phyloP scores from a whole-genome alignment of 2,113 vertebrate genomes.

The Trachemys scripta region DNA sequence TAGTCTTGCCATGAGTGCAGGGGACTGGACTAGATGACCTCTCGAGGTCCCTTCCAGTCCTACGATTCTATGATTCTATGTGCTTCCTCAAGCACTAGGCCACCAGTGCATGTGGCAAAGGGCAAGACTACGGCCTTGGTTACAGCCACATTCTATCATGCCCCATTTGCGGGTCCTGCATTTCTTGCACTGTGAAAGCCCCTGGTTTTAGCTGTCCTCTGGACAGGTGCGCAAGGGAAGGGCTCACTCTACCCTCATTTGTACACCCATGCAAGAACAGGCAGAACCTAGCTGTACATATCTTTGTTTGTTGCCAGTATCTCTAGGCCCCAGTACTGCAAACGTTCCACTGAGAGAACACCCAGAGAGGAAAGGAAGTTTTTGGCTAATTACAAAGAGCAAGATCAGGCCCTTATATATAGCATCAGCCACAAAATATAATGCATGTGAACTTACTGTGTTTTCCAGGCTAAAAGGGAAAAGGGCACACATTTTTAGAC shows the following conservation, averaged over 20 bases:
- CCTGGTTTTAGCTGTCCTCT: not conserved
- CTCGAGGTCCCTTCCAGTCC: too few species aligned
- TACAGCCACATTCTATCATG: not conserved
- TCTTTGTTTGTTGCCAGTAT: not conserved
- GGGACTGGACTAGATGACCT: too few species aligned
- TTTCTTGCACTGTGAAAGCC: not conserved
- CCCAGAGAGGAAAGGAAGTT: accelerated
- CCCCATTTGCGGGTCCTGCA: not conserved
- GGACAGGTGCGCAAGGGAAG: not conserved
- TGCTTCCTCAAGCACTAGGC: not conserved
- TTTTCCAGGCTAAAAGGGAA: not conserved
- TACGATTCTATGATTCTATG: too few species aligned
- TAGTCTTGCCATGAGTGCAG: too few species aligned
- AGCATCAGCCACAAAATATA: not conserved
- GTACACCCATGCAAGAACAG: not conserved
- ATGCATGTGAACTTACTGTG: not conserved
- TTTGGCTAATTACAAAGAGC: not conserved
- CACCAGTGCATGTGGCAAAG: not conserved
- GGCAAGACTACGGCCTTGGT: accelerated
- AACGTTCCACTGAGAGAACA: not conserved
- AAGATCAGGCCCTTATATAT: not conserved
- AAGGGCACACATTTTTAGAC: not conserved
- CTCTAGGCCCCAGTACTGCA: not conserved
- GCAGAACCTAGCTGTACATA: not conserved
- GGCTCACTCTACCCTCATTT: not conserved